phyloP scores from a whole-genome alignment of 1,140 invertebrate species.

The Carposina sasakii region DNA sequence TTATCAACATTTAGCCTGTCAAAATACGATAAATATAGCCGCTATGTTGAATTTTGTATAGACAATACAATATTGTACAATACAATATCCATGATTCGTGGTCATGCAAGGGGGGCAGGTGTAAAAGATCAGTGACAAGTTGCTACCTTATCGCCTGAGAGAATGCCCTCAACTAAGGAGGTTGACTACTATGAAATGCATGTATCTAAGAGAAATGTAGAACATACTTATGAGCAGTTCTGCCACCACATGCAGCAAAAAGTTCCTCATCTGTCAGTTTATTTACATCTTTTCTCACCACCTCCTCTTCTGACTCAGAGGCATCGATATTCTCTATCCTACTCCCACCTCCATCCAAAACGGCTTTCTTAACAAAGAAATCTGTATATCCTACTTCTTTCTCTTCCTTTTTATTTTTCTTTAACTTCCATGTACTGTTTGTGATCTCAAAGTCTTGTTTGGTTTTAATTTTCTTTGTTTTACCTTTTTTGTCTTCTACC shows the following conservation, averaged over 20 bases:
- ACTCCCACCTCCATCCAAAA: conserved; percentile 57
- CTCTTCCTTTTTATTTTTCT: conserved; percentile 31
- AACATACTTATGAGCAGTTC: conserved; percentile 86
- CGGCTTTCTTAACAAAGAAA: conserved; percentile 69
- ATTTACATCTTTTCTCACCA: conserved; percentile 34
- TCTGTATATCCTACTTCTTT: conserved; percentile 40
- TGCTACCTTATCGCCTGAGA: no score
- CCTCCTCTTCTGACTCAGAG: conserved; percentile 27
- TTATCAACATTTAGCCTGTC: no score
- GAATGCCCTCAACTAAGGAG: no score
- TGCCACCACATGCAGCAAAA: conserved; percentile 82
- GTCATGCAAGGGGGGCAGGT: no score
- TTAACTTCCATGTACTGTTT: conserved; percentile 50
- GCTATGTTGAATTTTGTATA: no score
- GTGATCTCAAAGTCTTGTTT: conserved; percentile 54
- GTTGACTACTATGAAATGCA: no score
- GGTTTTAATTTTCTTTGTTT: conserved; percentile 55
- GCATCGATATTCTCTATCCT: conserved; percentile 38
- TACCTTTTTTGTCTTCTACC: conserved; percentile 55
- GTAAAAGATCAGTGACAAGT: no score
- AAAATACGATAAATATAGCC: no score
- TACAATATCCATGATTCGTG: no score
- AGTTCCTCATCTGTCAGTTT: conserved; percentile 83
- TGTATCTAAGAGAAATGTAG: no score
- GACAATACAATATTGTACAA: no score